phyloP scores from a whole-genome alignment of 2,888 invertebrate species.

The Ramazzottius varieornatus region DNA sequence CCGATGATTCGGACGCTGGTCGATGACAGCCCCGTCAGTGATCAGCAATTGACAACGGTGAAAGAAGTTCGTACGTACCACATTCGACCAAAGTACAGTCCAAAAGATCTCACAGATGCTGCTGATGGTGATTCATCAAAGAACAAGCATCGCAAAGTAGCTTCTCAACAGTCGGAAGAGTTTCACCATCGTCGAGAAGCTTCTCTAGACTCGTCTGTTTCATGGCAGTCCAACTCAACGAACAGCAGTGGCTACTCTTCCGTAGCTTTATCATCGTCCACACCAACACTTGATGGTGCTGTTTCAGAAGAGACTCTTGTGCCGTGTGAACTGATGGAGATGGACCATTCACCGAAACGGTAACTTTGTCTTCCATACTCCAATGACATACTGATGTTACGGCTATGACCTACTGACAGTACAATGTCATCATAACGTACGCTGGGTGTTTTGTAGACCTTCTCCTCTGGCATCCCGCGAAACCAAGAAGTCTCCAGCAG shows the following conservation, averaged over 20 bases:
- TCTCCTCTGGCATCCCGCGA: too few relatives aligned
- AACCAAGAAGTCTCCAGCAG: too few relatives aligned
- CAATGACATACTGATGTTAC: too few relatives aligned
- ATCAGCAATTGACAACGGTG: background rate
- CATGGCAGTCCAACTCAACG: background rate
- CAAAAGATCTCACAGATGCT: background rate
- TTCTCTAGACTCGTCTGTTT: background rate
- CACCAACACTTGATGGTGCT: background rate
- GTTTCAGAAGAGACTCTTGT: background rate
- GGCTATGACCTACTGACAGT: too few relatives aligned
- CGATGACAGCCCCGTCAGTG: too few relatives aligned
- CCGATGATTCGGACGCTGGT: too few relatives aligned
- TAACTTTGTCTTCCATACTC: too few relatives aligned
- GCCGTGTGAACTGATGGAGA: too few relatives aligned
- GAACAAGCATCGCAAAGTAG: too few relatives aligned
- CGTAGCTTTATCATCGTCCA: background rate
- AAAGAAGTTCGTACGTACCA: background rate
- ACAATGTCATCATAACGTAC: too few relatives aligned
- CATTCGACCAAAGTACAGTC: background rate
- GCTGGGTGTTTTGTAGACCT: too few relatives aligned
- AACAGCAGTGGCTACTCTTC: background rate
- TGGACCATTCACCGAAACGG: too few relatives aligned
- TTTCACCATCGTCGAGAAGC: background rate
- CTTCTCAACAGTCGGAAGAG: background rate
- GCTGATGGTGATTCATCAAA: background rate